Evolutionary conservation across 2,888 invertebrate species (phyloP).

Genomic region (Litoditis marina): DNA sequence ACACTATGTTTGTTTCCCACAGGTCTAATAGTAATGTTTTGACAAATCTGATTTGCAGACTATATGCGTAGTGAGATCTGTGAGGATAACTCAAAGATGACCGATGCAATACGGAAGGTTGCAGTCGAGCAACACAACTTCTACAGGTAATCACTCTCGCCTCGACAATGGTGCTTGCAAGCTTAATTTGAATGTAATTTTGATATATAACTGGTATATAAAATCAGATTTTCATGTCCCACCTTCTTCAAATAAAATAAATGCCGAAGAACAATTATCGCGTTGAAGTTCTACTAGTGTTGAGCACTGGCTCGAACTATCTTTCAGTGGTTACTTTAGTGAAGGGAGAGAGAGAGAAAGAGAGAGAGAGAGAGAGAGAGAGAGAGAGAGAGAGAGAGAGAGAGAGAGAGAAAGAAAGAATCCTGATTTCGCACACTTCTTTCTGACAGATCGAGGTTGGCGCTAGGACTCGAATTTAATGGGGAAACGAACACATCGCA

Average conservation of each 20-base stretch:
- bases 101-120: constrained; percentile 24
- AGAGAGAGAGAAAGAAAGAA: too few species aligned
- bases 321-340: too few species aligned
- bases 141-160: constrained; percentile 27
- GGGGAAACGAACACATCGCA: constrained; percentile 36
- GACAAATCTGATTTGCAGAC: constrained; percentile 12
- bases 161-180: background rate
- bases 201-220: background rate
- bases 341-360: too few species aligned
- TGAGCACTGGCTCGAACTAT: too few species aligned
- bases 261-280: too few species aligned
- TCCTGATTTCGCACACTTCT: background rate
- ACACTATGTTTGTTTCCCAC: background rate
- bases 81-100: constrained; percentile 23
- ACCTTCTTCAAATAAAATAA: too few species aligned
- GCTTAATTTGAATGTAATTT: background rate
- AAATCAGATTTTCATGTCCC: too few species aligned
- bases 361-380: too few species aligned
- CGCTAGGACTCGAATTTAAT: constrained; percentile 35
- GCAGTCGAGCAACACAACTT: constrained; percentile 36
- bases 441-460: constrained; percentile 26
- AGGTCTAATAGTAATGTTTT: background rate
- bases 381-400: too few species aligned
- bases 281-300: too few species aligned
- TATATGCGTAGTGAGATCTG: constrained; percentile 20